Evolutionary conservation across 2,888 invertebrate species (phyloP).

Genomic region (Liodrosophila aerea): DNA sequence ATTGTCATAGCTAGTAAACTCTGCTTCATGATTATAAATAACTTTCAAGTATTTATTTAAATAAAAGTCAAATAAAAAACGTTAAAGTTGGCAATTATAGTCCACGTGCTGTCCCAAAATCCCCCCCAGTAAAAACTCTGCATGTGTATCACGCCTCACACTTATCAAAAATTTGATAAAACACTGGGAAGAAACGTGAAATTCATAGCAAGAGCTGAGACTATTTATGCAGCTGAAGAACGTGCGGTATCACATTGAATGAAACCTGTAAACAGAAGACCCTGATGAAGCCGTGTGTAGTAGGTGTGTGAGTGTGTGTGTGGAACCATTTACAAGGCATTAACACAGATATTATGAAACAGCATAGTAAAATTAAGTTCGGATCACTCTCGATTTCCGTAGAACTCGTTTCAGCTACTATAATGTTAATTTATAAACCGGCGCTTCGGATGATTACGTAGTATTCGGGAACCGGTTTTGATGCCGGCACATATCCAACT

Average conservation of each 20-base stretch:
- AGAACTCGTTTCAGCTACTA: constrained; percentile 41
- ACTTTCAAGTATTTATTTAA: no score
- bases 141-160: constrained; percentile 42
- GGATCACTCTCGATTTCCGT: constrained; percentile 61
- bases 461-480: constrained; percentile 48
- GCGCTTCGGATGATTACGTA: constrained; percentile 41
- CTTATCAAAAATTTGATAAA: constrained; percentile 24
- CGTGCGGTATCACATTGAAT: constrained; percentile 8
- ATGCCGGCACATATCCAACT: constrained; percentile 8
- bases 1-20: no score
- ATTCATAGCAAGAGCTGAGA: constrained; percentile 10
- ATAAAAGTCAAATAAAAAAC: constrained; percentile 4
- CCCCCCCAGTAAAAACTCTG: constrained; percentile 35
- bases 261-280: constrained; percentile 6
- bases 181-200: constrained; percentile 39
- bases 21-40: no score
- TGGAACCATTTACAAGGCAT: constrained; percentile 35
- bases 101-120: constrained; percentile 32
- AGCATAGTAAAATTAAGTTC: constrained; percentile 8
- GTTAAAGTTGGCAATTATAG: neutral
- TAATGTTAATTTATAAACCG: constrained; percentile 21
- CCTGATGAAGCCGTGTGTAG: constrained; percentile 1
- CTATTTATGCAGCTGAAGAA: neutral
- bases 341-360: constrained; percentile 49
- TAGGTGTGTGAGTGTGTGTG: no score